Evolutionary conservation across 2,888 invertebrate genomes (phyloP).

Genomic region (Craniophora ligustri): DNA sequence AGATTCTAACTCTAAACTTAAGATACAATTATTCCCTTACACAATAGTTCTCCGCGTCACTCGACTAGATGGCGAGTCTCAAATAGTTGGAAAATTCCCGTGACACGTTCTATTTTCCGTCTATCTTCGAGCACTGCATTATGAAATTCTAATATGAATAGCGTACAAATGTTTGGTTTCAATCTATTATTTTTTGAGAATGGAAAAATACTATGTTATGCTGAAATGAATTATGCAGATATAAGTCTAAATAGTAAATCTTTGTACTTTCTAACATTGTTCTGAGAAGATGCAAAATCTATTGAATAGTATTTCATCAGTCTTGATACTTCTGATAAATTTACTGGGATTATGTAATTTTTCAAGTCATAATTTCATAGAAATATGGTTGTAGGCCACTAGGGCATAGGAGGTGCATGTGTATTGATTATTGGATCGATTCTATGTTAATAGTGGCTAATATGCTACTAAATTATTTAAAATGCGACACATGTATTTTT

Average conservation of each 20-base stretch:
- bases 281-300: background rate
- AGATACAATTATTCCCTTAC: no score
- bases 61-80: slow-evolving; percentile 8
- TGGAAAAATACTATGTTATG: slow-evolving; percentile 12
- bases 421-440: background rate
- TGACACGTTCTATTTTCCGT: slow-evolving; percentile 1
- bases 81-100: slow-evolving; percentile 22
- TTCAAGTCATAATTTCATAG: no score
- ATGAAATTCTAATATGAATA: slow-evolving; percentile 31
- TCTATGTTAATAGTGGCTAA: background rate
- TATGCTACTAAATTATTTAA: background rate
- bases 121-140: slow-evolving; percentile 7
- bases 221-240: slow-evolving; percentile 17
- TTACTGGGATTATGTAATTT: no score
- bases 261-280: slow-evolving; percentile 22
- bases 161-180: slow-evolving; percentile 30
- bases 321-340: background rate
- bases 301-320: background rate
- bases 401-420: background rate
- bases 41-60: no score
- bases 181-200: slow-evolving; percentile 8
- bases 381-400: background rate
- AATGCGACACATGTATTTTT: background rate
- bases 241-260: background rate
- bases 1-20: no score